Conservation (phyloP, 2,888 invertebrate species). For the Antitype chi region DNA sequence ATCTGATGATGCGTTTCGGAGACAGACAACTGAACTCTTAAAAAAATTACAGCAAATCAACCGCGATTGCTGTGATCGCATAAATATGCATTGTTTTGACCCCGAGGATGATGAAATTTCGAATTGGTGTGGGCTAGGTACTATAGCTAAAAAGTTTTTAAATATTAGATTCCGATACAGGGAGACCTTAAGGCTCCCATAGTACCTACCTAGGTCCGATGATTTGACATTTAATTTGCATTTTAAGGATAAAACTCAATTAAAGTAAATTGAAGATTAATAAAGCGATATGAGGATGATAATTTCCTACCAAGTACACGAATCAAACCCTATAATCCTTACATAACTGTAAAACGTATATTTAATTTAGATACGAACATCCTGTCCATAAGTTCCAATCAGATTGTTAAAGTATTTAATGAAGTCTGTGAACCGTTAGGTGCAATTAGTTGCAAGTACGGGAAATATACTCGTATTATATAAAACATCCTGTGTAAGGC, state of each 20-base stretch:
- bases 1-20: no score
- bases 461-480: slow-evolving; percentile 33
- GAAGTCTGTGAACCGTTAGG: slow-evolving; percentile 46
- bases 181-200: no score
- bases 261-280: background rate
- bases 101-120: no score
- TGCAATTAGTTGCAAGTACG: slow-evolving; percentile 51
- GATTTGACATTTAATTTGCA: background rate
- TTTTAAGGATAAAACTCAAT: background rate
- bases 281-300: background rate
- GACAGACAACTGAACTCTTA: no score
- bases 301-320: background rate
- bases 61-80: no score
- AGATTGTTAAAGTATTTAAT: slow-evolving; percentile 52
- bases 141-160: no score
- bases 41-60: no score
- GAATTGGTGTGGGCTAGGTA: no score
- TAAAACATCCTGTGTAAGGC: slow-evolving; percentile 45
- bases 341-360: slow-evolving; percentile 34
- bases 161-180: no score
- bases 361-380: slow-evolving; percentile 53
- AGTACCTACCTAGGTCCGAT: no score
- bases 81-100: no score
- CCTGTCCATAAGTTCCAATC: slow-evolving; percentile 55
- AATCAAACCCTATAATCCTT: background rate